Percentiles rank a stretch among this genome's conserved stretches.
phyloP scores from a whole-genome alignment of 2,797 vertebrate genomes.

The Enteromius radiatus region DNA sequence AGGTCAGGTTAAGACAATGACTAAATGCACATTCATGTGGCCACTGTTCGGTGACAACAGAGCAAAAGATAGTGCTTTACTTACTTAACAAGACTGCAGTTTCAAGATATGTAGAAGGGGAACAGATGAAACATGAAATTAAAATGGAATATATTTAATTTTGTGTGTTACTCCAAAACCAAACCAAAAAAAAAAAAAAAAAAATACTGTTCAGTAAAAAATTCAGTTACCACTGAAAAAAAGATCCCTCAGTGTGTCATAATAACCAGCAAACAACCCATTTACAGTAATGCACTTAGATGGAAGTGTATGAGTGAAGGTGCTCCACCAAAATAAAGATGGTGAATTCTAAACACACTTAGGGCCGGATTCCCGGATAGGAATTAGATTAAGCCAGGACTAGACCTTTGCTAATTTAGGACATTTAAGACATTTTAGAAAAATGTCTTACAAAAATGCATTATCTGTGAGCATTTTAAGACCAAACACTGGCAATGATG shows the following conservation, averaged over 20 bases:
- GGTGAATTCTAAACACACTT: neutral
- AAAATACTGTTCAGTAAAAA: too few species aligned
- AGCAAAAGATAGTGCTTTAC: neutral
- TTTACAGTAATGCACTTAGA: neutral
- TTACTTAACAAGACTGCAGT: neutral
- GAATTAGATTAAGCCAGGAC: too few species aligned
- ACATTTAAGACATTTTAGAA: too few species aligned
- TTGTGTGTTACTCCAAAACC: neutral
- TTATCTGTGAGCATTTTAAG: too few species aligned
- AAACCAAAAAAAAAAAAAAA: too few species aligned
- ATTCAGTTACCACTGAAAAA: neutral
- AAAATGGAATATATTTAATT: neutral
- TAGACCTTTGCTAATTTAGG: too few species aligned
- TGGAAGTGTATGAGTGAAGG: neutral
- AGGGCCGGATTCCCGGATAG: too few species aligned
- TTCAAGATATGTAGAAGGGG: neutral
- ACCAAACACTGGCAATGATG: too few species aligned
- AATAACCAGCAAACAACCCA: neutral
- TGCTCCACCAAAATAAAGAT: too few species aligned
- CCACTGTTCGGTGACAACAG: neutral
- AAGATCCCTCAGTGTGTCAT: neutral
- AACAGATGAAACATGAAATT: neutral
- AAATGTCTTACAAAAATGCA: too few species aligned
- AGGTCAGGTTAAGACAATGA: conserved; percentile 17
- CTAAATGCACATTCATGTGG: neutral